These are phyloP conservation scores for Mastomys coucha DNA, from an alignment of 2,113 vertebrate genomes.

Conservation along the genomic window DNA sequence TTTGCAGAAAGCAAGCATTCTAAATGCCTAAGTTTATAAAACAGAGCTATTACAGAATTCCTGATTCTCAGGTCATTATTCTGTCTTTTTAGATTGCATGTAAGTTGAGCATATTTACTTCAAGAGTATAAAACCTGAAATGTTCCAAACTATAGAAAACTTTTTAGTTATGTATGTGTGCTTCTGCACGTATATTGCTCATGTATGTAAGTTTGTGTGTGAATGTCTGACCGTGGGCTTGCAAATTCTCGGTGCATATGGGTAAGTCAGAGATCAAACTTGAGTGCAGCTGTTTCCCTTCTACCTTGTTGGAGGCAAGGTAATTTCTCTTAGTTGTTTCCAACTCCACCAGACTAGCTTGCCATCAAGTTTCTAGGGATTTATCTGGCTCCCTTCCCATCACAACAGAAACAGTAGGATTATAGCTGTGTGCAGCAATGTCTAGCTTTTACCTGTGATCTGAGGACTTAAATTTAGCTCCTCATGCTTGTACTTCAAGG, in stretches of 20 bases:
- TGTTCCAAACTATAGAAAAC: neutral
- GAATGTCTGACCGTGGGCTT: neutral
- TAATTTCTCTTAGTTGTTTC: neutral
- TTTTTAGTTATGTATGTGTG: neutral
- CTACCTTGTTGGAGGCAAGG: no score
- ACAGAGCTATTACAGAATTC: neutral
- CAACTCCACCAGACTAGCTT: neutral
- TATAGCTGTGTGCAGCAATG: no score
- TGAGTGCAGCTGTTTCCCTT: neutral
- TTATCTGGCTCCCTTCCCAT: no score
- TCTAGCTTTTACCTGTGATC: neutral
- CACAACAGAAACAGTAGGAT: no score
- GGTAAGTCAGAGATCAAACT: neutral
- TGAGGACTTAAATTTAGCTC: neutral
- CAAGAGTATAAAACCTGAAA: neutral
- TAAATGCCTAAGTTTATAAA: constrained; percentile 4
- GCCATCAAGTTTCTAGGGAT: neutral
- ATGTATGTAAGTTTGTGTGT: neutral
- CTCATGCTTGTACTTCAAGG: neutral
- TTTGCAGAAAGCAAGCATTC: neutral
- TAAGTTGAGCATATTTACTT: neutral
- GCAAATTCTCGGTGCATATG: no score
- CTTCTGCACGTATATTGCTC: no score
- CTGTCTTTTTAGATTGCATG: neutral
- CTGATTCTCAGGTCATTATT: neutral